These are phyloP conservation scores for Platalea minor DNA, from an alignment of 2,797 vertebrate genomes.

Conservation along the genomic window DNA sequence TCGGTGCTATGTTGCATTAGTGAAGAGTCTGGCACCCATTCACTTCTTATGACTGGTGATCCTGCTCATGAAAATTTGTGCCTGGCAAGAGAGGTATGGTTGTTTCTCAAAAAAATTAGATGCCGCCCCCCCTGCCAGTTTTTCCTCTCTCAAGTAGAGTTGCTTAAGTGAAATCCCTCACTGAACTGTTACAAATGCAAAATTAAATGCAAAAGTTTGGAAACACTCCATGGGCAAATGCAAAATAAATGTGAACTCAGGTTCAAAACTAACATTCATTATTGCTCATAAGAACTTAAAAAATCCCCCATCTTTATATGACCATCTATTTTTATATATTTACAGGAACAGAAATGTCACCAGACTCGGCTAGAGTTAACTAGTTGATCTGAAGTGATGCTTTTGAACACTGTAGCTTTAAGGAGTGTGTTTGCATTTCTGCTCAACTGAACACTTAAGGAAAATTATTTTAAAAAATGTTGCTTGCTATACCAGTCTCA, in stretches of 20 bases:
- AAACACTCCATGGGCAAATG: neutral
- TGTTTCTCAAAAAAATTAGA: neutral
- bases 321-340: neutral
- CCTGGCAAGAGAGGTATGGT: neutral
- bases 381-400: neutral
- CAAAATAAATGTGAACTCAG: neutral
- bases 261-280: neutral
- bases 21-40: rapidly evolving
- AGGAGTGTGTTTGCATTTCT: slow-evolving; percentile 1
- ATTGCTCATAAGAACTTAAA: neutral
- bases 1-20: neutral
- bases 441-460: neutral
- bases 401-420: slow-evolving; percentile 1
- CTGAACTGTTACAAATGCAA: neutral
- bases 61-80: neutral
- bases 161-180: neutral
- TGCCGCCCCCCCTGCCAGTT: rapidly evolving
- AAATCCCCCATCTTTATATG: neutral
- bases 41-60: neutral
- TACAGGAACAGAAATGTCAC: neutral
- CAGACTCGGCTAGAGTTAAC: neutral
- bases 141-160: neutral
- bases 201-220: neutral
- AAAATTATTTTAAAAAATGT: neutral
- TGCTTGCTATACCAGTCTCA: neutral